A percentile compares a stretch with the other conserved stretches of the same genome.
These are phyloP conservation scores for Sylvia atricapilla DNA, from an alignment of 2,113 vertebrate species.

Conservation along the genomic window DNA sequence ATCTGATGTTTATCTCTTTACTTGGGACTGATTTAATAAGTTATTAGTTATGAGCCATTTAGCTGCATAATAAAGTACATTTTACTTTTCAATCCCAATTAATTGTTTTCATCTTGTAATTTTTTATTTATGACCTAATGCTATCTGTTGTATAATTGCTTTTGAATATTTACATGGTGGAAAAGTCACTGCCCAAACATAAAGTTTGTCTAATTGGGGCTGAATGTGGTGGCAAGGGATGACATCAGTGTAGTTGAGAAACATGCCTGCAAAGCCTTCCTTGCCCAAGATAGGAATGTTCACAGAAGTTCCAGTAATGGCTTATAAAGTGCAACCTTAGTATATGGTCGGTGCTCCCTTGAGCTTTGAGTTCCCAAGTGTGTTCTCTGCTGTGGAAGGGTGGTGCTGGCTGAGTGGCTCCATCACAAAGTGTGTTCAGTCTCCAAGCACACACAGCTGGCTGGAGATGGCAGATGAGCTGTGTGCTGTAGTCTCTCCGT, in stretches of 20 bases:
- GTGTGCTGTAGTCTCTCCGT: not conserved
- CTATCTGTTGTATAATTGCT: not conserved
- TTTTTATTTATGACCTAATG: not conserved
- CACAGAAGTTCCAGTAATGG: not conserved
- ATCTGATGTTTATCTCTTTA: not conserved
- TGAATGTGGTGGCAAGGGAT: not conserved
- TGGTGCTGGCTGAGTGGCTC: not conserved
- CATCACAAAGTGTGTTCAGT: not conserved
- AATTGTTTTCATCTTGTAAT: not conserved
- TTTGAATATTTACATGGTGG: not conserved
- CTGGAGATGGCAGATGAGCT: rapidly evolving
- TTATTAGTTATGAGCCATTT: not conserved
- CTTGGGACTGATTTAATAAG: not conserved
- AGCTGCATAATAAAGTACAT: not conserved
- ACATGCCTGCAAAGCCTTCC: not conserved
- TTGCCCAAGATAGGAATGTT: not conserved
- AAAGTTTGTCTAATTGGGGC: not conserved
- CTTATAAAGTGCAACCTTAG: not conserved
- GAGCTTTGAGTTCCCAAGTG: not conserved
- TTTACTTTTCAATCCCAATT: not conserved
- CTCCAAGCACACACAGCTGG: not conserved
- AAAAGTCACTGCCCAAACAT: not conserved
- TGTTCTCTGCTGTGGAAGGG: not conserved
- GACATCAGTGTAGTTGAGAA: not conserved
- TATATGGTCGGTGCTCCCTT: rapidly evolving